Percentiles rank a stretch among this genome's conserved stretches.
Evolutionary conservation across 2,888 invertebrate species (phyloP).

Genomic region (Cryptocephalus moraei): DNA sequence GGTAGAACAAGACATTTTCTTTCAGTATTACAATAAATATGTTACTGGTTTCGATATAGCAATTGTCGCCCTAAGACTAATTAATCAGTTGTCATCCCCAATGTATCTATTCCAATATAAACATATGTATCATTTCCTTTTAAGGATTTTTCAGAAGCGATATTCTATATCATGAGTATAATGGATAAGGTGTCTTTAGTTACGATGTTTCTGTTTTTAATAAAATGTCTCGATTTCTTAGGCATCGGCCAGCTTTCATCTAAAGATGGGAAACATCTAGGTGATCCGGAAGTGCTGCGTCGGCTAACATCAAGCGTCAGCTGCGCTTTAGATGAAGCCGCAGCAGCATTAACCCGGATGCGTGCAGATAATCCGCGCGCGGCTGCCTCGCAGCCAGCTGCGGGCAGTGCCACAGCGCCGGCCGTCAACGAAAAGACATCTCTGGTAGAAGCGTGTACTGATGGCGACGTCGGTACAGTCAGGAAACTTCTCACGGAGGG

Average conservation of each 20-base stretch:
- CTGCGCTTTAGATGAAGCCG: conserved; percentile 94
- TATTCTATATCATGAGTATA: no score
- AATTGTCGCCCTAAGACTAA: no score
- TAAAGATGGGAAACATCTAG: conserved; percentile 73
- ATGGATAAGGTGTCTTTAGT: no score
- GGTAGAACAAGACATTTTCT: no score
- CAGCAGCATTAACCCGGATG: conserved; percentile 93
- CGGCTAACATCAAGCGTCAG: conserved; percentile 73
- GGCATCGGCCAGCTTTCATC: conserved; percentile 74
- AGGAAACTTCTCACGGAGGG: conserved; percentile 88
- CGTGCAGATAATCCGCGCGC: conserved; percentile 66
- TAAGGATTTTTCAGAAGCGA: no score
- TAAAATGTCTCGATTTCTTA: conserved; percentile 27
- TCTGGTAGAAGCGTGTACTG: conserved; percentile 85
- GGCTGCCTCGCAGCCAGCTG: conserved; percentile 21
- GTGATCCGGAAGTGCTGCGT: conserved; percentile 80
- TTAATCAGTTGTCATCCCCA: no score
- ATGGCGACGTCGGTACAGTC: conserved; percentile 90
- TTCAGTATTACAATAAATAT: no score
- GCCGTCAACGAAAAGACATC: conserved; percentile 36
- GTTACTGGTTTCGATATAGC: no score
- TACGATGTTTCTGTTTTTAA: no score
- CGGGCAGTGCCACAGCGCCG: conserved; percentile 5
- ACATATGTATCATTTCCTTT: no score
- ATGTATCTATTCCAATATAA: no score